Percentiles rank a stretch among this genome's conserved stretches.
Evolutionary conservation across 2,888 invertebrate species (phyloP).

Genomic region (Dynastes hyllus): DNA sequence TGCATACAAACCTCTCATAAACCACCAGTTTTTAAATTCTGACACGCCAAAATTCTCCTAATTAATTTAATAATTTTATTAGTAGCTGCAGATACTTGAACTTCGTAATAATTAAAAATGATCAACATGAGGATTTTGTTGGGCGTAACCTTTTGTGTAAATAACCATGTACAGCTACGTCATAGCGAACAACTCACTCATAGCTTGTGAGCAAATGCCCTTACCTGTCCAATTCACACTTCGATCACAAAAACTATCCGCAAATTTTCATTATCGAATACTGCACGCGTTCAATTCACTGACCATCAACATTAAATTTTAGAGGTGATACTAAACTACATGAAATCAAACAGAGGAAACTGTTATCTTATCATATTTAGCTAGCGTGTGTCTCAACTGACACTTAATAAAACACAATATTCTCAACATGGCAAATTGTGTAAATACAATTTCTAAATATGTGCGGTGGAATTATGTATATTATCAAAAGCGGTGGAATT

Average conservation of each 20-base stretch:
- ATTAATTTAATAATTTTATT: too few relatives aligned
- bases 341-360: conserved; percentile 49
- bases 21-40: too few relatives aligned
- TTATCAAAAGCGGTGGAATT: conserved; percentile 45
- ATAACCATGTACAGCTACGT: not conserved
- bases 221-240: conserved; percentile 31
- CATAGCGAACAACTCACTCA: not conserved
- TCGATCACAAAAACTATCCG: conserved; percentile 24
- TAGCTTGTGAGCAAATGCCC: not conserved
- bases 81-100: too few relatives aligned
- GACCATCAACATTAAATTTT: conserved; percentile 22
- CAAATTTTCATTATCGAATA: conserved; percentile 26
- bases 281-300: conserved; percentile 21
- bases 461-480: conserved; percentile 37
- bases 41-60: too few relatives aligned
- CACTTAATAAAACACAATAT: conserved; percentile 42
- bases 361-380: conserved; percentile 51
- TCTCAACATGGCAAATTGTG: conserved; percentile 46
- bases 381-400: conserved; percentile 38
- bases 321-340: conserved; percentile 41
- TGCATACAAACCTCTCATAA: too few relatives aligned
- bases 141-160: conserved; percentile 25
- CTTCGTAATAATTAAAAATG: not conserved
- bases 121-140: conserved; percentile 1
- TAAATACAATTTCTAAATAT: conserved; percentile 41